Evolutionary conservation across 2,888 invertebrate genomes (phyloP), one percentile per base, ranked within the genome.

Genomic region (Gasteruption jaculator): DNA sequence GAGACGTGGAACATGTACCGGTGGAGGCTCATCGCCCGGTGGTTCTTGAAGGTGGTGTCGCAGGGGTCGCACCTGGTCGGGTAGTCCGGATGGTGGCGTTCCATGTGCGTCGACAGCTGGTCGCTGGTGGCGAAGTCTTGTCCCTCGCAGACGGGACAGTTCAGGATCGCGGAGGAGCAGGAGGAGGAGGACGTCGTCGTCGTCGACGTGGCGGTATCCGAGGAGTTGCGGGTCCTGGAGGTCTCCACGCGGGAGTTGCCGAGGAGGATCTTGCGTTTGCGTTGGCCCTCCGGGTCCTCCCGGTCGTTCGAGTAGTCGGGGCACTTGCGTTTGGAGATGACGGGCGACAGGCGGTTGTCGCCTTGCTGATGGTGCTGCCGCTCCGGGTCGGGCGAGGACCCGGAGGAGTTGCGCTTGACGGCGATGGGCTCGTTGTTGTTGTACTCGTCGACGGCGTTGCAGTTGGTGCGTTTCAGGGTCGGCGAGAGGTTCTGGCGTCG

Each of bases 61-160:
- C 91, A 91, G 38, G 79, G 76, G 1, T 79, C 77, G 65, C 91
- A 91, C 58, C 83, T 83, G 38, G 82, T 76, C 2, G 78, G 76
- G 56, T 78, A 78, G 41, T 82, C 79, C 0, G 82, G 80, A 65
- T 87, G 86, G 43, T 75, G 75, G 26, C 74, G 73, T 57, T 83
- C 82, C 56, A 86, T 66, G 59, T 87, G 86, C 2, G 73, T 74
- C 49, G 83, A 81, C 19, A 86, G 65, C 1, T 76, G 74, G 7
- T 75, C 71, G 51, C 76, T 70, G 8, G 78, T 77, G 2, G 74
- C 70, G 54, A 85, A 85, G 43, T 81, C 81, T 34, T 73, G 73
- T 22, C 79, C 71, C 18, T 76, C 76, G 59, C 86, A 86, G 0
- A 81, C 77, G 0, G 81, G 80, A 55, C 86, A 86, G 33, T 73